Base-by-base conservation (phyloP, 2,113 vertebrate species). In the Todiramphus chloris region DNA sequence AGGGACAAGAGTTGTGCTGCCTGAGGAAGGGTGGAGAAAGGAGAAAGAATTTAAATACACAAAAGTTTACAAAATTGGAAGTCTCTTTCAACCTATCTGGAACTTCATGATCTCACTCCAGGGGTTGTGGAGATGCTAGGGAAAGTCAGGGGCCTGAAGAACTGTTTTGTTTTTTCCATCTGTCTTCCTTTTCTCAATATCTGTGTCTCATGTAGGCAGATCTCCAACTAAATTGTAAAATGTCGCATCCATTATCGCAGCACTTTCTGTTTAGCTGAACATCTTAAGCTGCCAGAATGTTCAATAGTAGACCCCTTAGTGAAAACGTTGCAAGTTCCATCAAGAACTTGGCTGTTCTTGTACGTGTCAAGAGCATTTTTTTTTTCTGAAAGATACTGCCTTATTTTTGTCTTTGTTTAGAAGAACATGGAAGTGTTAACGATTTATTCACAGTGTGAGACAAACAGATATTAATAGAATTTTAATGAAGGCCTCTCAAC, bases 381-480 rank as follows among this genome's bases (percentile, higher is more conserved):
- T 87, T 89, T 95, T 84, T 87, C 87, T 83, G 87, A 69, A 83
- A 86, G 77, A 86, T 11, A 30, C 1, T 89, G 41, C 81, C 85
- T 89, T 96, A 92, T 91, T 96, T 96, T 92, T 93, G 91, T 43
- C 59, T 76, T 87, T 93, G 62, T 94, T 93, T 87, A 89, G 86
- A 89, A 81, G 77, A 91, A 91, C 75, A 48, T 66, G 58, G 80
- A 95, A 79, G 89, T 84, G 92, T 93, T 93, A 89, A 86, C 85
- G 89, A 67, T 74, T 95, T 94, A 86, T 97, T 96, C 91, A 63
- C 68, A 81, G 95, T 93, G 94, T 91, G 95, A 96, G 96, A 97
- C 94, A 97, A 96, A 94, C 85, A 96, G 90, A 95, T 97, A 97
- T 96, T 97, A 96, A 97, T 89, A 96, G 94, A 92, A 94, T 92